These are phyloP conservation scores for Lypha dubia DNA, from an alignment of 2,888 invertebrate genomes.

Conservation along the genomic window DNA sequence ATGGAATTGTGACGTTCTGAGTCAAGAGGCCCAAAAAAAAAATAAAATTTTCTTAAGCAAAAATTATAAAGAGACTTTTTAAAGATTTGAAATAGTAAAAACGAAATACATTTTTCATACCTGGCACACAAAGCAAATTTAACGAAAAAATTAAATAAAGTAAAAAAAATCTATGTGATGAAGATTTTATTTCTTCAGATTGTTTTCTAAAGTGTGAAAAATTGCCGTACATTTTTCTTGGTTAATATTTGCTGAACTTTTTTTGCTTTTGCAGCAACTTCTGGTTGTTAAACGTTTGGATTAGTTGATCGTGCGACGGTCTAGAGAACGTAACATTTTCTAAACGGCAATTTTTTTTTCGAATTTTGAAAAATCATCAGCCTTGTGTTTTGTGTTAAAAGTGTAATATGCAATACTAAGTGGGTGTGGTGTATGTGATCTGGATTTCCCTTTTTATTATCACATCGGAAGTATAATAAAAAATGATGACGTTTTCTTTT, in stretches of 20 bases:
- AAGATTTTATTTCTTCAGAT: constrained; percentile 61
- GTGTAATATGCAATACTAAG: constrained; percentile 2
- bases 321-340: constrained; percentile 66
- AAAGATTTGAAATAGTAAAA: constrained; percentile 36
- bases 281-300: constrained; percentile 42
- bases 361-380: neutral
- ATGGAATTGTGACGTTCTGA: constrained; percentile 55
- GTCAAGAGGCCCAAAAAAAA: constrained; percentile 22
- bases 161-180: constrained; percentile 36
- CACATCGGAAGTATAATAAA: neutral
- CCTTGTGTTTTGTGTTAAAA: too few relatives aligned
- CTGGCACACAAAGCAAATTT: constrained; percentile 47
- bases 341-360: constrained; percentile 35
- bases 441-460: constrained; percentile 40
- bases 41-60: constrained; percentile 45
- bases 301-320: constrained; percentile 68
- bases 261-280: constrained; percentile 32
- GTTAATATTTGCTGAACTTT: constrained; percentile 27
- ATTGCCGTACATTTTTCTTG: constrained; percentile 38
- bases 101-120: constrained; percentile 19
- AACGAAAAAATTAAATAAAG: constrained; percentile 1
- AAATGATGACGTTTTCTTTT: constrained; percentile 42
- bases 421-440: neutral
- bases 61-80: constrained; percentile 17
- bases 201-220: constrained; percentile 66